Conservation (phyloP, 2,113 vertebrate genomes). For the Paraplagusia blochii region DNA sequence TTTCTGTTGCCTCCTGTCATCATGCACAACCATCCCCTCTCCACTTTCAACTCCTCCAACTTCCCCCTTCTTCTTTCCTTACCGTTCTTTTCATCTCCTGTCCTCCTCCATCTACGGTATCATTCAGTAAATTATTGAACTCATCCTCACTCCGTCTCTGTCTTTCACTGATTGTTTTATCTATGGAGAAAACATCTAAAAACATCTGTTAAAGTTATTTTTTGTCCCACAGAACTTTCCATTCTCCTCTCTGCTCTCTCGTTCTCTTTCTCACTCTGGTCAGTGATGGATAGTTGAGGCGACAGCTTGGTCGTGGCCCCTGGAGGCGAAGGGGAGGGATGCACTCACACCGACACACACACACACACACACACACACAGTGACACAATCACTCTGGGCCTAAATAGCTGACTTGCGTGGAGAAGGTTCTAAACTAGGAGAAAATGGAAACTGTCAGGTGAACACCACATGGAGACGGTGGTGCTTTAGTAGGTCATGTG, state of each 20-base stretch:
- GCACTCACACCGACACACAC: neutral
- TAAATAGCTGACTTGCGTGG: slow-evolving; percentile 43
- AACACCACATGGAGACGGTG: neutral
- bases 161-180: neutral
- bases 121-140: too few relatives aligned
- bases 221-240: slow-evolving; percentile 1
- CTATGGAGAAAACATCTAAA: neutral
- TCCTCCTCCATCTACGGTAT: too few relatives aligned
- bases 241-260: neutral
- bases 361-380: slow-evolving; percentile 5
- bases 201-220: neutral
- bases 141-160: neutral
- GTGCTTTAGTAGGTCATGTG: neutral
- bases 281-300: slow-evolving; percentile 44
- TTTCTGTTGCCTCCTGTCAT: slow-evolving; percentile 3
- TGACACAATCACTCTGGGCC: slow-evolving; percentile 13
- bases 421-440: slow-evolving; percentile 7
- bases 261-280: slow-evolving; percentile 2
- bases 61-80: neutral
- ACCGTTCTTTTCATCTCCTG: neutral
- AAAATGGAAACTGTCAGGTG: slow-evolving; percentile 13
- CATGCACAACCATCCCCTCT: neutral
- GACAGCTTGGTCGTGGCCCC: slow-evolving; percentile 48
- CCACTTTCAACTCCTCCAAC: neutral
- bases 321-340: slow-evolving; percentile 31